Conservation (phyloP, 2,797 vertebrate genomes). For the Oryzias sinensis region DNA sequence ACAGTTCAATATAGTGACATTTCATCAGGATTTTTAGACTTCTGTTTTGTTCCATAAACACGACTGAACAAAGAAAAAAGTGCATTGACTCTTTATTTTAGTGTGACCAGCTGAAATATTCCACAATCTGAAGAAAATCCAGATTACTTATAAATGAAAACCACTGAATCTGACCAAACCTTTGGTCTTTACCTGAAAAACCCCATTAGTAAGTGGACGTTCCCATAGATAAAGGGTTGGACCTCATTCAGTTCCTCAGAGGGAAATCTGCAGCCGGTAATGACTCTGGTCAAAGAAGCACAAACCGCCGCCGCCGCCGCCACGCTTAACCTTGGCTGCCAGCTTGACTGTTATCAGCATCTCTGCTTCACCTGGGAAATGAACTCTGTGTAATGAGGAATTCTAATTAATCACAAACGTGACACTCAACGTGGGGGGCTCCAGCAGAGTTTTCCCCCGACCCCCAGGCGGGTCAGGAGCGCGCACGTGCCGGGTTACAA, state of each 20-base stretch:
- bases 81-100: too few species aligned
- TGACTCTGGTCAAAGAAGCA: conserved; percentile 33
- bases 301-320: background rate
- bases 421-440: conserved; percentile 16
- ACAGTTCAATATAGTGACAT: too few species aligned
- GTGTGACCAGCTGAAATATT: too few species aligned
- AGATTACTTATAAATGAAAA: too few species aligned
- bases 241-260: conserved; percentile 20
- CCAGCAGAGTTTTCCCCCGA: conserved; percentile 16
- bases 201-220: conserved; percentile 10
- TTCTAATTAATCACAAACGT: conserved; percentile 53
- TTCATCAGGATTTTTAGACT: too few species aligned
- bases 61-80: too few species aligned
- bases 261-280: conserved; percentile 33
- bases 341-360: conserved; percentile 33
- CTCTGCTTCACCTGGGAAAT: conserved; percentile 43
- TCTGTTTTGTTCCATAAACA: too few species aligned
- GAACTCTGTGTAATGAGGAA: conserved; percentile 54
- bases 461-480: background rate
- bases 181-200: conserved; percentile 1
- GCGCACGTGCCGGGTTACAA: background rate
- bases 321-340: conserved; percentile 45
- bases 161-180: conserved; percentile 1
- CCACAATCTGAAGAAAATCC: too few species aligned
- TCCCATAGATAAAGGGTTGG: background rate